phyloP scores from a whole-genome alignment of 1,140 invertebrate species.

The Leptinotarsa defecta region DNA sequence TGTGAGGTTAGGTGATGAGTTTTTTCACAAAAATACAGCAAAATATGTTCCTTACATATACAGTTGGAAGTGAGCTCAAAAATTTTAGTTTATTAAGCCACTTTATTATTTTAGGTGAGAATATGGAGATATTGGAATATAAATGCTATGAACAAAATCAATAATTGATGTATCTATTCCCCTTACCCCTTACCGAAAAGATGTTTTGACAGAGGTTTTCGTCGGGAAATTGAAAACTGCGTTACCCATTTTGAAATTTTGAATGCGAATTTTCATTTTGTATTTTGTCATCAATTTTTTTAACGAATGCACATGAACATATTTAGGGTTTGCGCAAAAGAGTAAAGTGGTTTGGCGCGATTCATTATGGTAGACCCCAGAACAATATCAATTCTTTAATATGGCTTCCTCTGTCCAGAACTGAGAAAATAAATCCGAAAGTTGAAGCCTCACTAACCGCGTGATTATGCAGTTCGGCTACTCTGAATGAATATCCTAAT shows the following conservation, averaged over 20 bases:
- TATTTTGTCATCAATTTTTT: constrained; percentile 46
- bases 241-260: constrained; percentile 20
- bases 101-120: constrained; percentile 1
- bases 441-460: not conserved
- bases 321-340: constrained; percentile 49
- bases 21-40: constrained; percentile 13
- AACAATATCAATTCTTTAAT: constrained; percentile 26
- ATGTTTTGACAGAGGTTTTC: constrained; percentile 30
- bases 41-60: constrained; percentile 12
- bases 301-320: constrained; percentile 51
- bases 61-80: not conserved
- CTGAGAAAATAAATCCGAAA: not conserved
- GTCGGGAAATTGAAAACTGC: constrained; percentile 20
- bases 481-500: not conserved
- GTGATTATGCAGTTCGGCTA: not conserved
- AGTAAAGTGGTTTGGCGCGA: constrained; percentile 49
- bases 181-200: constrained; percentile 42
- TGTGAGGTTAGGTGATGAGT: constrained; percentile 20
- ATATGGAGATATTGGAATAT: constrained; percentile 34
- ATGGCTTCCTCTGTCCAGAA: constrained; percentile 28
- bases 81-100: not conserved
- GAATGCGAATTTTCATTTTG: constrained; percentile 24
- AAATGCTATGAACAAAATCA: constrained; percentile 49
- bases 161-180: constrained; percentile 50
- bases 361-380: constrained; percentile 35